Percentiles rank a stretch among this genome's conserved stretches.
These are phyloP conservation scores for Pelobates fuscus DNA, from an alignment of 2,113 vertebrate genomes.

Conservation along the genomic window DNA sequence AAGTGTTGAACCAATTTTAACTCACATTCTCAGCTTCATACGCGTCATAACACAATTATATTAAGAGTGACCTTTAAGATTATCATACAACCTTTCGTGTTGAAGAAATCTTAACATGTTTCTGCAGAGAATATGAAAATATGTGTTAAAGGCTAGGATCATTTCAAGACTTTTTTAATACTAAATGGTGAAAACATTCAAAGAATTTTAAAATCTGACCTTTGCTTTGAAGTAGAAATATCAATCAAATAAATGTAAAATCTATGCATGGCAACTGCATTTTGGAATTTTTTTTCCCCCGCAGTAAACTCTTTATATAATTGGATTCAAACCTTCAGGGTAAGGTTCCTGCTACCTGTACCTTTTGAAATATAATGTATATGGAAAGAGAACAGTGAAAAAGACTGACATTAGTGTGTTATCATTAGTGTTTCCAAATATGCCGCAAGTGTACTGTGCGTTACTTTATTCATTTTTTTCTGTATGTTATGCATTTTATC, in stretches of 20 bases:
- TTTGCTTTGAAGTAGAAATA: slow-evolving; percentile 37
- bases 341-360: background rate
- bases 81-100: slow-evolving; percentile 22
- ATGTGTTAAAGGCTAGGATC: slow-evolving; percentile 6
- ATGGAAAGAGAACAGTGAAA: slow-evolving; percentile 7
- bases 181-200: slow-evolving; percentile 28
- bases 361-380: slow-evolving; percentile 10
- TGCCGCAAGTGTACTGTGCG: background rate
- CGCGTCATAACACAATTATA: slow-evolving; percentile 28
- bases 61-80: slow-evolving; percentile 32
- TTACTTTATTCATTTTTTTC: slow-evolving; percentile 3
- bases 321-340: slow-evolving; percentile 31
- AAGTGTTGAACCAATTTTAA: background rate
- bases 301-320: slow-evolving; percentile 21
- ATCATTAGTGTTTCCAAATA: background rate
- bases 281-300: slow-evolving; percentile 9
- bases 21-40: background rate
- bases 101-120: slow-evolving; percentile 29
- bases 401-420: background rate
- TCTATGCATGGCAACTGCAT: slow-evolving; percentile 4
- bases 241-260: slow-evolving; percentile 34
- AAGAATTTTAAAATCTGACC: slow-evolving; percentile 37
- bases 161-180: slow-evolving; percentile 13
- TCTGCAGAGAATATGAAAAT: slow-evolving; percentile 2
- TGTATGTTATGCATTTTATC: background rate